Evolutionary conservation across 2,797 vertebrate species (phyloP).

Genomic region (Strix occidentalis): DNA sequence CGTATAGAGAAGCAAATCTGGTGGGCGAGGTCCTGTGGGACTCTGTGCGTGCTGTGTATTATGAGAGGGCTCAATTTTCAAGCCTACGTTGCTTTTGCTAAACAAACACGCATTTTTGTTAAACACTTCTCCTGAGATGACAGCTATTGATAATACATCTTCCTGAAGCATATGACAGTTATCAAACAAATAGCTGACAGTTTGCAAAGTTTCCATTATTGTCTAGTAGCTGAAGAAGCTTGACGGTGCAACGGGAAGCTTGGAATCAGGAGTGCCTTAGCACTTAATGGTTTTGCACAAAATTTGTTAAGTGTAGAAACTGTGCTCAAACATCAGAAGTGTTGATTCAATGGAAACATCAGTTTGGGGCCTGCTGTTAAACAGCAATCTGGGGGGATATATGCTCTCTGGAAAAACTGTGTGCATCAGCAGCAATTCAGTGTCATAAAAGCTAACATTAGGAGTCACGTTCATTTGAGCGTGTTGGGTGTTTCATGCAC

Average conservation of each 20-base stretch:
- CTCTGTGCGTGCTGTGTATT: not conserved
- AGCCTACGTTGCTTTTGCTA: not conserved
- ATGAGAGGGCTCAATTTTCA: not conserved
- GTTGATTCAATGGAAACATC: not conserved
- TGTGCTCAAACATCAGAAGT: not conserved
- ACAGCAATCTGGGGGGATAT: not conserved
- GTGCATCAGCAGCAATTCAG: not conserved
- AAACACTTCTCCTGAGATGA: conserved; percentile 9
- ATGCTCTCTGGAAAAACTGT: accelerated
- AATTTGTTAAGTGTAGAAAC: not conserved
- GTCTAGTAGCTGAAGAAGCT: not conserved
- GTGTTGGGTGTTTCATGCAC: not conserved
- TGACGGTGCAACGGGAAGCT: not conserved
- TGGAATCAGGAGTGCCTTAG: not conserved
- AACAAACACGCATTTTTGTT: not conserved
- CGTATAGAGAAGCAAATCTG: not conserved
- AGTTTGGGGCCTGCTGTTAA: not conserved
- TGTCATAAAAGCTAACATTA: not conserved
- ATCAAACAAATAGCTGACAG: not conserved
- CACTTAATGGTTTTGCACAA: not conserved
- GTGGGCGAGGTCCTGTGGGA: not conserved
- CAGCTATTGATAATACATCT: conserved; percentile 17
- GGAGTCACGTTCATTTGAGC: not conserved
- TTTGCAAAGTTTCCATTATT: not conserved
- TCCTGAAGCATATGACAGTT: not conserved